Conservation (phyloP, 1,140 invertebrate species). For the Drosophila lacteicornis region DNA sequence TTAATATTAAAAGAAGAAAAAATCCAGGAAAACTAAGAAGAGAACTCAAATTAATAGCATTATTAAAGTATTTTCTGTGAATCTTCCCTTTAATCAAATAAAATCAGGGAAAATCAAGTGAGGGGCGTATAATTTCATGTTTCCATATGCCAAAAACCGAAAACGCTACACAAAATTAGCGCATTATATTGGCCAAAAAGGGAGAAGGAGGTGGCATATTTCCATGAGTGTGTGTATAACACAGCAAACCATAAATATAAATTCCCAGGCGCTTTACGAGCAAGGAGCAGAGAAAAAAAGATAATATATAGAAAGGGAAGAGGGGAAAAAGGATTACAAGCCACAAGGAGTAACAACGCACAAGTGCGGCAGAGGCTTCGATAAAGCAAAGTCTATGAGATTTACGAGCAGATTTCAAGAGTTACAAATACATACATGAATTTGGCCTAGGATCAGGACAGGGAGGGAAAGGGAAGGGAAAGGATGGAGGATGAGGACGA, state of each 20-base stretch:
- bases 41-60: no score
- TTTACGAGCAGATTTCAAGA: constrained; percentile 75
- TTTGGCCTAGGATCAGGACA: constrained; percentile 22
- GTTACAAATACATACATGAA: constrained; percentile 66
- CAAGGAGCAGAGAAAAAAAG: not conserved
- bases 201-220: constrained; percentile 4
- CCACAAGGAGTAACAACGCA: constrained; percentile 54
- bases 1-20: no score
- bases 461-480: not conserved
- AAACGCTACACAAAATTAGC: constrained; percentile 52
- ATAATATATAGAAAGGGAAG: not conserved
- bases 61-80: no score
- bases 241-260: constrained; percentile 57
- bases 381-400: constrained; percentile 70
- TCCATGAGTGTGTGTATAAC: constrained; percentile 31
- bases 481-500: not conserved
- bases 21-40: no score
- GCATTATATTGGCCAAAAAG: constrained; percentile 42
- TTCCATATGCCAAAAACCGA: constrained; percentile 30
- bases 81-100: not conserved
- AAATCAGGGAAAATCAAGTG: constrained; percentile 14
- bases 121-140: constrained; percentile 28
- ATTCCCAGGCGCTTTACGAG: constrained; percentile 62
- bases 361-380: constrained; percentile 44
- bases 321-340: constrained; percentile 62